Base-by-base conservation (phyloP, 1,140 invertebrate species). In the Cydia amplana region DNA sequence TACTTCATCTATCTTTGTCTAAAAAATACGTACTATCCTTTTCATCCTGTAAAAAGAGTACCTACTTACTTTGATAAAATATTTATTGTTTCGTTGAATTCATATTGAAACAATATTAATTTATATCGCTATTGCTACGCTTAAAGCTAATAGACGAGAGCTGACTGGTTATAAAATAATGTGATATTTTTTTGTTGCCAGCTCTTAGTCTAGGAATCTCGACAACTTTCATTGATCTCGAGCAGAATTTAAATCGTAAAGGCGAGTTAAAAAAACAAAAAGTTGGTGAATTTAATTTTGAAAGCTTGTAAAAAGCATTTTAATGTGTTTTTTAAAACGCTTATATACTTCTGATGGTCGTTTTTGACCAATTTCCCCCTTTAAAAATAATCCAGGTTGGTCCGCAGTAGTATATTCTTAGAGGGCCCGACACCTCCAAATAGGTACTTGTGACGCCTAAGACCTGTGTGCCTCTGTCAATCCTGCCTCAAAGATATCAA, bases 401-500 rank as follows among this genome's bases (percentile, higher is more conserved):
- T 60, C n/a, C 55, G 55, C 55, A 5, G 10, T 60, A 18, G 7
- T 60, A 60, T n/a, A 20, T 23, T n/a, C n/a, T 20, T 20, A 60
- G 5, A 10, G 20, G n/a, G 10, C 55, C 55, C 20, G 20, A 60
- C 55, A 60, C 55, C 55, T 60, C 55, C 55, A 60, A 60, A 60
- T 60, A n/a, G n/a, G n/a, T n/a, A 60, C 18, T 60, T 60, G 55
- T 23, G 55, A 60, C 55, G 55, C 55, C 55, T 60, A 60, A 60
- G 64, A 67, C 25, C 74, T 79, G 81, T 75, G 80, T 79, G 84
- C 80, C 83, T 82, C 83, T 83, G 82, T 88, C 82, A 85, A 82
- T 87, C 84, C 83, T 86, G 82, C 83, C 83, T 85, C 80, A 79
- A 81, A 82, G 79, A 81, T 77, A 82, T 84, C 83, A 82, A 84